phyloP scores from a whole-genome alignment of 1,140 invertebrate genomes.

The Drosophila gunungcola region DNA sequence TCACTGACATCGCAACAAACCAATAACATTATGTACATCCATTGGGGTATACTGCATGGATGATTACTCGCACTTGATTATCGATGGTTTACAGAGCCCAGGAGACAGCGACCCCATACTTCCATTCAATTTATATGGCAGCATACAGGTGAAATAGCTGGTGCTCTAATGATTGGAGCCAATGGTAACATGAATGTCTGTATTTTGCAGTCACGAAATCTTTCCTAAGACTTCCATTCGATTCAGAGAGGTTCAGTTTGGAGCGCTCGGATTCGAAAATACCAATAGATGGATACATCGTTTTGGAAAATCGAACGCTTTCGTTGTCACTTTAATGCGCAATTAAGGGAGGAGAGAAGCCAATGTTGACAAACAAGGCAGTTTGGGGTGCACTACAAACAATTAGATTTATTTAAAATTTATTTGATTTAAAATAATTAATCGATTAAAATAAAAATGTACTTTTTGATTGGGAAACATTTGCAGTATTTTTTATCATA shows the following conservation, averaged over 20 bases:
- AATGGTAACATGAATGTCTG: neutral
- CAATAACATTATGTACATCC: constrained; percentile 3
- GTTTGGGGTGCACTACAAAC: neutral
- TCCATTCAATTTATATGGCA: constrained; percentile 3
- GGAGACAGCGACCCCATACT: neutral
- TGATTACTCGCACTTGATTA: constrained; percentile 10
- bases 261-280: neutral
- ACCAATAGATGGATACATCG: neutral
- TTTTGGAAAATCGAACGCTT: constrained; percentile 6
- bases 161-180: neutral
- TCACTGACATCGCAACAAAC: neutral
- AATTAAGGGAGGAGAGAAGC: constrained; percentile 22
- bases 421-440: too few species aligned
- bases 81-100: neutral
- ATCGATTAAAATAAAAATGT: too few species aligned
- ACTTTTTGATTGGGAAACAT: too few species aligned
- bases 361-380: constrained; percentile 14
- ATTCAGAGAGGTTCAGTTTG: constrained; percentile 11
- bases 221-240: neutral
- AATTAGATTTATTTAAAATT: too few species aligned
- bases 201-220: constrained; percentile 1
- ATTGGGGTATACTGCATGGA: constrained; percentile 1
- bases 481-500: too few species aligned
- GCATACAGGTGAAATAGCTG: neutral
- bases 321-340: constrained; percentile 51